A percentile compares a stretch with the other conserved stretches of the same genome.
These are phyloP conservation scores for Hetaerina americana DNA, from an alignment of 1,140 invertebrate genomes.

Conservation along the genomic window DNA sequence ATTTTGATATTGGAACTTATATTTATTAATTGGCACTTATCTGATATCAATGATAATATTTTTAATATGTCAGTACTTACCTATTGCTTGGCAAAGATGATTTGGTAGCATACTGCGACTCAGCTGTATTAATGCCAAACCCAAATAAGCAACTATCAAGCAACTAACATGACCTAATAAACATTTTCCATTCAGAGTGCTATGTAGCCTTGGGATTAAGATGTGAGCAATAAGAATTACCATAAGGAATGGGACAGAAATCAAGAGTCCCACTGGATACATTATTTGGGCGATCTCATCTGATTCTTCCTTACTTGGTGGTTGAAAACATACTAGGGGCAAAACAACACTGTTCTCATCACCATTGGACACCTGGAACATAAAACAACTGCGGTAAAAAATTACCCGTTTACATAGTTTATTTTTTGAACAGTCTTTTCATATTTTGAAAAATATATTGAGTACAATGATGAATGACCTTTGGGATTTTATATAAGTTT, in stretches of 20 bases:
- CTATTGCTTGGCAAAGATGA: constrained; percentile 27
- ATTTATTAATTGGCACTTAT: too few species aligned
- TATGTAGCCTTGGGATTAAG: constrained; percentile 30
- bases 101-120: constrained; percentile 22
- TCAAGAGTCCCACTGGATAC: constrained; percentile 24
- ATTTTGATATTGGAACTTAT: too few species aligned
- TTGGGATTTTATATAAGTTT: too few species aligned
- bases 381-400: background rate
- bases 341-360: too few species aligned
- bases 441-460: too few species aligned
- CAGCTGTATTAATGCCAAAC: constrained; percentile 33
- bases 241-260: constrained; percentile 36
- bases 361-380: too few species aligned
- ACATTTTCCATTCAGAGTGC: constrained; percentile 32
- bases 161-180: constrained; percentile 33
- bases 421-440: too few species aligned
- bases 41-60: too few species aligned
- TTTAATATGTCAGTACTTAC: constrained; percentile 22
- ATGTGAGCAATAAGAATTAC: constrained; percentile 32
- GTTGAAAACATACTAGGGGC: background rate
- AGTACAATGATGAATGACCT: too few species aligned
- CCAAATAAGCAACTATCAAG: constrained; percentile 30
- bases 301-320: background rate
- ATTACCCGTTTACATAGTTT: too few species aligned
- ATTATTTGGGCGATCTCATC: background rate